Evolutionary conservation across 1,140 invertebrate species (phyloP).

Genomic region (Drosophila punjabiensis): DNA sequence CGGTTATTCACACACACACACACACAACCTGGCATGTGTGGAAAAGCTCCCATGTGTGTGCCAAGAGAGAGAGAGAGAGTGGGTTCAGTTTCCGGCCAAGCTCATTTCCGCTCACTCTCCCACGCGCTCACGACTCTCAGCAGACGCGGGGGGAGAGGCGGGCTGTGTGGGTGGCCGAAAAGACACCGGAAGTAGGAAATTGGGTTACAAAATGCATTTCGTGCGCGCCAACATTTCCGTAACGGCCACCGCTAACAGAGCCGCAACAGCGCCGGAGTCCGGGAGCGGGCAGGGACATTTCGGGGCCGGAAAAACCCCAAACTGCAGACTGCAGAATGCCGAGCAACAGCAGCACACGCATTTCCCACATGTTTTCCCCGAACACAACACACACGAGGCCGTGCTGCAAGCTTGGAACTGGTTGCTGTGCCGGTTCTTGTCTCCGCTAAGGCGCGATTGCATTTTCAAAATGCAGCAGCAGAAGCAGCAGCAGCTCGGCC

Average conservation of each 20-base stretch:
- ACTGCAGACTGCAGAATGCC: conserved; percentile 1
- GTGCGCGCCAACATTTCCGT: conserved; percentile 71
- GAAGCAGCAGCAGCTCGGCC: neutral
- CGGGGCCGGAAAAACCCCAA: conserved; percentile 13
- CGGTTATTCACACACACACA: conserved; percentile 16
- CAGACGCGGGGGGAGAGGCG: neutral
- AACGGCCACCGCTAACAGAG: conserved; percentile 62
- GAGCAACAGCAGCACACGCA: conserved; percentile 14
- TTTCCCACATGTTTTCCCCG: conserved; percentile 34
- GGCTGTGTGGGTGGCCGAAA: conserved; percentile 38
- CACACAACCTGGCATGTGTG: conserved; percentile 40
- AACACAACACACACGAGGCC: conserved; percentile 38
- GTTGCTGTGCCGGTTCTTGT: conserved; percentile 59
- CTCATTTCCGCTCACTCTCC: conserved; percentile 70
- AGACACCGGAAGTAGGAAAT: conserved; percentile 78
- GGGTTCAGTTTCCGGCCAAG: conserved; percentile 63
- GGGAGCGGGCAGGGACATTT: neutral
- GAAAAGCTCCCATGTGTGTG: conserved; percentile 56
- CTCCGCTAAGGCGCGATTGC: conserved; percentile 64
- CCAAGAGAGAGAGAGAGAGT: conserved; percentile 29
- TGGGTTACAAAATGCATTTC: conserved; percentile 81
- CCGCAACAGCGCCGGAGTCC: conserved; percentile 60
- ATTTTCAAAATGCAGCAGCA: conserved; percentile 54
- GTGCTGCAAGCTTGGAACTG: conserved; percentile 62
- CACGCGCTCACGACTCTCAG: conserved; percentile 39